Percentiles rank a stretch among this genome's conserved stretches.
Conservation (phyloP, 1,140 invertebrate genomes). For the Drosophila pruinosa region DNA sequence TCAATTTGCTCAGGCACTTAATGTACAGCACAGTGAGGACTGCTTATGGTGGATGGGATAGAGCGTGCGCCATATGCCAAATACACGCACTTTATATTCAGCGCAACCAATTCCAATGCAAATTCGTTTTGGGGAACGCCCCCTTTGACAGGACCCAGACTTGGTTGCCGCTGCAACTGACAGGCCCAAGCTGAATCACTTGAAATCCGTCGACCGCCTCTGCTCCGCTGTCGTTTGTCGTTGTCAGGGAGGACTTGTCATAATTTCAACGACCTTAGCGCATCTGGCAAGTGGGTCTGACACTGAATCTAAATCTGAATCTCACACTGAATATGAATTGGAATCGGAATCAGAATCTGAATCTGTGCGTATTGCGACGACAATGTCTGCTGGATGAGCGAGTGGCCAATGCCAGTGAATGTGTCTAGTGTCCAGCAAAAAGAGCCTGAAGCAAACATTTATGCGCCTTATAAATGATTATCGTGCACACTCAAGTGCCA, state of each 20-base stretch:
- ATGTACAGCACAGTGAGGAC: neutral
- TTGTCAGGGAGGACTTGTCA: constrained; percentile 5
- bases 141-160: constrained; percentile 24
- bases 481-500: constrained; percentile 65
- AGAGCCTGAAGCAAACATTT: constrained; percentile 38
- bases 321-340: neutral
- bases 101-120: constrained; percentile 49
- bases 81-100: constrained; percentile 38
- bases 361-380: constrained; percentile 27
- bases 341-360: constrained; percentile 3
- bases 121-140: constrained; percentile 37
- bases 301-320: constrained; percentile 21
- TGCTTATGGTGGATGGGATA: neutral
- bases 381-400: neutral
- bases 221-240: neutral
- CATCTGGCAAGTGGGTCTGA: constrained; percentile 34
- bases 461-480: constrained; percentile 70
- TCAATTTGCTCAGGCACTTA: neutral
- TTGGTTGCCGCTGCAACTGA: constrained; percentile 49
- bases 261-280: constrained; percentile 49
- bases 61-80: constrained; percentile 43
- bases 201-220: neutral
- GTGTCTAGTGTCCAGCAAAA: constrained; percentile 5
- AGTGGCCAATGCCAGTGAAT: neutral
- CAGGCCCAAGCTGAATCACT: constrained; percentile 22